Evolutionary conservation across 2,888 invertebrate genomes (phyloP).

Genomic region (Sesamia inferens): DNA sequence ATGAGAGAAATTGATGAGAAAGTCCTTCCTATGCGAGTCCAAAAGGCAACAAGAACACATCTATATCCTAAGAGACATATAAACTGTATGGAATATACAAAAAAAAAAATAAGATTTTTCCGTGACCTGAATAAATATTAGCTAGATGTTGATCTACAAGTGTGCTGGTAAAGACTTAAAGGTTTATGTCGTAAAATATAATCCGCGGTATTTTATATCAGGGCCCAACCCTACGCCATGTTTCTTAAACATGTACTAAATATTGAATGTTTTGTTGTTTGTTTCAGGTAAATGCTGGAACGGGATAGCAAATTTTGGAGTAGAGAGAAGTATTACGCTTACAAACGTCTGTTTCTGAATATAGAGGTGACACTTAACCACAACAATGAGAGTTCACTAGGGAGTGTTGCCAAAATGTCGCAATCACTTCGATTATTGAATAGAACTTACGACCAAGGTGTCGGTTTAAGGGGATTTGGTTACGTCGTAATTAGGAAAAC

Average conservation of each 20-base stretch:
- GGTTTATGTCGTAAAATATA: slow-evolving; percentile 62
- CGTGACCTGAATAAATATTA: slow-evolving; percentile 65
- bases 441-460: not conserved
- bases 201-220: slow-evolving; percentile 60
- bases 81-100: slow-evolving; percentile 60
- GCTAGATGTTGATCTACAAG: slow-evolving; percentile 65
- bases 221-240: slow-evolving; percentile 53
- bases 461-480: not conserved
- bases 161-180: slow-evolving; percentile 59
- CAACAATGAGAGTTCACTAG: not conserved
- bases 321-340: slow-evolving; percentile 23
- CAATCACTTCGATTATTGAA: not conserved
- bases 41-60: slow-evolving; percentile 55
- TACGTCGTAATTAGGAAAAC: not conserved
- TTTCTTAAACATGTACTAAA: slow-evolving; percentile 57
- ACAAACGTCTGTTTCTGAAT: not conserved
- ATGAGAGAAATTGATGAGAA: too few relatives aligned
- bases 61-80: slow-evolving; percentile 57
- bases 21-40: too few relatives aligned
- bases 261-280: slow-evolving; percentile 58
- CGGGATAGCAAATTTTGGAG: slow-evolving; percentile 17
- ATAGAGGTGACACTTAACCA: not conserved
- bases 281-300: slow-evolving; percentile 64
- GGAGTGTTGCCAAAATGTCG: not conserved
- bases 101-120: slow-evolving; percentile 60